Base-by-base conservation (phyloP, 2,888 invertebrate species). In the Lissonota sp. region DNA sequence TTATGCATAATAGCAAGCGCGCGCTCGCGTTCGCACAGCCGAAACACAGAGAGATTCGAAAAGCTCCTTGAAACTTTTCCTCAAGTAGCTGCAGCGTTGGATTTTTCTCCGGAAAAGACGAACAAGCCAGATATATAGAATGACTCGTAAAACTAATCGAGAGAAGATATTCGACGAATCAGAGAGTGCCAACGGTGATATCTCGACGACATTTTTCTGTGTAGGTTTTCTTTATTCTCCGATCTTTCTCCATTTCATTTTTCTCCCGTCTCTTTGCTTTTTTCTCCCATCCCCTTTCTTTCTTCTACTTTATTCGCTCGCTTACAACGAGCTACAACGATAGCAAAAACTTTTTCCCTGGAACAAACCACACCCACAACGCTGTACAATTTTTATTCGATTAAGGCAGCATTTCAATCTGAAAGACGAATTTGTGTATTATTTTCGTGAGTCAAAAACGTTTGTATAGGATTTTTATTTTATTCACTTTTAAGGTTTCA, bases 111-210 rank as follows among this genome's bases (percentile, higher is more conserved):
- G 26, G 26, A 26, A 44, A 44, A 10, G 44, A 44, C 6, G 10
- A 44, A 44, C 7, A 44, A 44, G 10, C 44, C 10, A 1, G 2
- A 44, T 1, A 62, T 55, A 44, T 44, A 67, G 69, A 72, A 63
- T 49, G 69, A 81, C 74, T 74, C 74, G 80, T 81, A 73, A 81
- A 78, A 81, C 80, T 81, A 81, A 81, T 81, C 80, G 80, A 46
- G 77, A 78, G 73, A 81, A 70, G 80, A 77, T 81, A 73, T 76
- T 77, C 73, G 70, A 70, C 69, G 70, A 78, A 77, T 74, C 57
- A 55, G 72, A 58, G 69, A 51, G 60, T 14, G 39, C 39, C 26
- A 55, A 42, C 12, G 63, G 14, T 55, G 44, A 72, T 70, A 69
- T 71, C 66, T 58, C 53, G 58, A 42, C 42, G n/a, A 12, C 39